A percentile compares a stretch with the other conserved stretches of the same genome.
These are phyloP conservation scores for Epizoanthus rinbou DNA, from an alignment of 92 coral and sea anemone genomes.

Conservation along the genomic window DNA sequence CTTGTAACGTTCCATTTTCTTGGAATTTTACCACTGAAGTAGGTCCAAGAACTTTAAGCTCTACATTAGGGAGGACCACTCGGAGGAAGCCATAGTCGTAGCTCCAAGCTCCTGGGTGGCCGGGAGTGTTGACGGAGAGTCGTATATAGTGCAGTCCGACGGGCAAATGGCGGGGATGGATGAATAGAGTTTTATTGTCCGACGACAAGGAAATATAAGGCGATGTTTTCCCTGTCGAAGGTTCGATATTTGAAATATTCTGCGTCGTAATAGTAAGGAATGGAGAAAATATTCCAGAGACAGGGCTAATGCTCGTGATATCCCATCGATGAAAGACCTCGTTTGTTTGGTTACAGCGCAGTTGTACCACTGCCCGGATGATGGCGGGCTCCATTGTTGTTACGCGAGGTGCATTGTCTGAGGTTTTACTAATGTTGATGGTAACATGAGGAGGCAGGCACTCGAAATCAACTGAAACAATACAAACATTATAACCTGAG, in stretches of 20 bases:
- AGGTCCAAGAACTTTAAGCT: slow-evolving; percentile 57
- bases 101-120: slow-evolving; percentile 61
- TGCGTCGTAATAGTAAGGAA: background rate
- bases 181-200: slow-evolving; percentile 36
- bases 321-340: slow-evolving; percentile 58
- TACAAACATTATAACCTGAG: background rate
- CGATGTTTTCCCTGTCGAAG: slow-evolving; percentile 31
- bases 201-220: slow-evolving; percentile 31
- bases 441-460: slow-evolving; percentile 77
- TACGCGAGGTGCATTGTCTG: slow-evolving; percentile 35
- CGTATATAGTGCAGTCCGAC: slow-evolving; percentile 62
- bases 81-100: slow-evolving; percentile 73
- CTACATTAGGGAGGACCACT: slow-evolving; percentile 59
- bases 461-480: slow-evolving; percentile 55
- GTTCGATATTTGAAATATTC: slow-evolving; percentile 34
- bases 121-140: slow-evolving; percentile 50
- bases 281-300: background rate
- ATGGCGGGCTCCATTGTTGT: slow-evolving; percentile 44
- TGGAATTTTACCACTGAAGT: slow-evolving; percentile 56
- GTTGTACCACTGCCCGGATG: slow-evolving; percentile 50
- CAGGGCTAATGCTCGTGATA: slow-evolving; percentile 1
- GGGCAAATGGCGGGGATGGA: slow-evolving; percentile 36
- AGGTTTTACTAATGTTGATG: slow-evolving; percentile 50
- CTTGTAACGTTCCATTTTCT: slow-evolving; percentile 58
- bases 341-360: slow-evolving; percentile 53